Evolutionary conservation across 1,140 invertebrate species (phyloP), one percentile per base, ranked within the genome.

Genomic region (Ceratina japonica): DNA sequence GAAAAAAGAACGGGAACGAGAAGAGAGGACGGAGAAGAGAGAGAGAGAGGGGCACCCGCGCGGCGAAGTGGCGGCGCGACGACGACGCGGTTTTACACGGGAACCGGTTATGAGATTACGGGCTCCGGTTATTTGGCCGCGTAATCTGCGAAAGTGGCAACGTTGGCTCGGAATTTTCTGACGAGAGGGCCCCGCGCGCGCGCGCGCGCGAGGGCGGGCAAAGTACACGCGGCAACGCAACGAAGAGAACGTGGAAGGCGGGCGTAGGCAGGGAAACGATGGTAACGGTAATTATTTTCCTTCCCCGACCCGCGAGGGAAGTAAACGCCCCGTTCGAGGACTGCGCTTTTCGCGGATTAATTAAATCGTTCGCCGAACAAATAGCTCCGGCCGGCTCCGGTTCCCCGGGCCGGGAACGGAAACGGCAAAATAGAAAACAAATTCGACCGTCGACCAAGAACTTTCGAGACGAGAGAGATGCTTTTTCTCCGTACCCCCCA

Each of bases 351-450:
- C 86, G 80, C 79, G 83, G 82, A 89, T 89, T 87, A 89, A 89
- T 89, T 87, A 87, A 88, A 89, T 88, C 87, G 87, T 87, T 87
- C 79, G 68, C 80, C 83, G 83, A 86, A 87, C 86, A 87, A 87
- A 87, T 87, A 87, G 71, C 82, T 68, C 65, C 54, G 27, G 12
- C 37, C 15, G 5, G 2, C 37, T 44, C 37, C 37, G 37, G 15
- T 66, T 27, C 61, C 12, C 68, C 56, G n/a, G 49, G 54, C 61
- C 18, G 52, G 24, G 61, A 63, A 74, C 56, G 66, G 20, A 71
- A 65, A 54, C 52, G 64, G 63, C n/a, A 16, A 61, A 59, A 76
- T 44, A 70, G 66, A 80, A 75, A 80, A 77, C 68, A 72, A 64
- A 78, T 78, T 71, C 69, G 70, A 65, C 24, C 27, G 31, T 71